Conservation (phyloP, 2,888 invertebrate species). For the Trypoxylon attenuatum region DNA sequence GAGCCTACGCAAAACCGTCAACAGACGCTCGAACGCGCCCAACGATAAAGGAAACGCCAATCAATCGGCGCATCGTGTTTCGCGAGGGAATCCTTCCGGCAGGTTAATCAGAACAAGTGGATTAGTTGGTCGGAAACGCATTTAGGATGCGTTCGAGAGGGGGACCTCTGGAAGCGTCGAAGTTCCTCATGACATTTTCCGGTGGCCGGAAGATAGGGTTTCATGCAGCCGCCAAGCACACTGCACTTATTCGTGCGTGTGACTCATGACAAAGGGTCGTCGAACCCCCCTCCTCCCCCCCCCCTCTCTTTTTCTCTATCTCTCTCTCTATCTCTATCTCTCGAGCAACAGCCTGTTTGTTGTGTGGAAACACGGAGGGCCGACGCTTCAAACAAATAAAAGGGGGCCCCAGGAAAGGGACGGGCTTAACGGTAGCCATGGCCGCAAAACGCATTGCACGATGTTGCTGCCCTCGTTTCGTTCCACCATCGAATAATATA, state of each 20-base stretch:
- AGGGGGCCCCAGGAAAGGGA: neutral
- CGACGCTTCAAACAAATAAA: slow-evolving; percentile 23
- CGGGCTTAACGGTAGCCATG: slow-evolving; percentile 4
- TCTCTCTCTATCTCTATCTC: too few relatives aligned
- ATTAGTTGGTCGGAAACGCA: slow-evolving; percentile 31
- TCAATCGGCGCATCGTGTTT: too few relatives aligned
- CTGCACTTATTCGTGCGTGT: slow-evolving; percentile 54
- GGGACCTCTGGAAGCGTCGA: slow-evolving; percentile 48
- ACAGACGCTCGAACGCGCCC: too few relatives aligned
- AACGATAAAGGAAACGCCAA: too few relatives aligned
- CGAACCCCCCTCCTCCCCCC: slow-evolving; percentile 50
- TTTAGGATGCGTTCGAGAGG: slow-evolving; percentile 21
- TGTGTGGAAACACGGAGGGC: slow-evolving; percentile 25
- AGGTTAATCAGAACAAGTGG: slow-evolving; percentile 26
- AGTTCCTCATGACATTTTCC: slow-evolving; percentile 64
- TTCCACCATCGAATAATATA: too few relatives aligned
- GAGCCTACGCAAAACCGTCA: too few relatives aligned
- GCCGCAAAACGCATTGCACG: neutral
- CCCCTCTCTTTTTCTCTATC: too few relatives aligned
- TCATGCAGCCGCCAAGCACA: slow-evolving; percentile 58
- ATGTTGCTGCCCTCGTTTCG: too few relatives aligned
- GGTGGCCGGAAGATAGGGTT: slow-evolving; percentile 61
- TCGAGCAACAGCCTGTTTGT: too few relatives aligned
- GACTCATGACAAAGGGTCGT: slow-evolving; percentile 60
- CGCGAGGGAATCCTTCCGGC: slow-evolving; percentile 11